Percentiles rank a stretch among this genome's conserved stretches.
Evolutionary conservation across 1,140 invertebrate genomes (phyloP).

Genomic region (Rhopalosiphum padi): DNA sequence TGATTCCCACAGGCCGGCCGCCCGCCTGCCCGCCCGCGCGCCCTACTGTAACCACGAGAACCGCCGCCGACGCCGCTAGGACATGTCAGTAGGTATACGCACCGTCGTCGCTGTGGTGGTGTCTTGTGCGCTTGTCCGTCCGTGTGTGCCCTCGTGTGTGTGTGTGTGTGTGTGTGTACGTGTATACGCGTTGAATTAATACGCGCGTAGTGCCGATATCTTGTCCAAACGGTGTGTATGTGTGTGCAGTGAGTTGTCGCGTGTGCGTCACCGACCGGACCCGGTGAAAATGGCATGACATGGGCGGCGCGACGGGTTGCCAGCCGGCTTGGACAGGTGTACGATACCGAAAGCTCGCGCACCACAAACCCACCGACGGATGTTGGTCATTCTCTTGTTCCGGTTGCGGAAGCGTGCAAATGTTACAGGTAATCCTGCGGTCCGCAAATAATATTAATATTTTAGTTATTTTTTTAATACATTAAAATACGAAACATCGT

Average conservation of each 20-base stretch:
- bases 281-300: slow-evolving; percentile 14
- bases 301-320: slow-evolving; percentile 39
- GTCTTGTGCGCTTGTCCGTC: background rate
- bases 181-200: background rate
- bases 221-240: background rate
- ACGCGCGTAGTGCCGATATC: background rate
- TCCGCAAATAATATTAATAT: too few species aligned
- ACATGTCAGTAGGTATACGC: background rate
- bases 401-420: slow-evolving; percentile 56
- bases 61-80: background rate
- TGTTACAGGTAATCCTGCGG: slow-evolving; percentile 34
- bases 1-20: slow-evolving; percentile 17
- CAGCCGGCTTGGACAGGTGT: slow-evolving; percentile 44
- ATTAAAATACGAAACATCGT: background rate
- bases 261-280: background rate
- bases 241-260: background rate
- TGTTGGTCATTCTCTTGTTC: slow-evolving; percentile 55
- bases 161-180: background rate
- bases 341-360: slow-evolving; percentile 48
- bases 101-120: background rate
- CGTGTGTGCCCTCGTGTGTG: background rate
- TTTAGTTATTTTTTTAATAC: background rate
- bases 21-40: background rate
- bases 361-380: slow-evolving; percentile 37
- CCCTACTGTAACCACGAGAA: background rate